Base-by-base conservation (phyloP, 1,140 invertebrate species). In the Grapholita molesta region DNA sequence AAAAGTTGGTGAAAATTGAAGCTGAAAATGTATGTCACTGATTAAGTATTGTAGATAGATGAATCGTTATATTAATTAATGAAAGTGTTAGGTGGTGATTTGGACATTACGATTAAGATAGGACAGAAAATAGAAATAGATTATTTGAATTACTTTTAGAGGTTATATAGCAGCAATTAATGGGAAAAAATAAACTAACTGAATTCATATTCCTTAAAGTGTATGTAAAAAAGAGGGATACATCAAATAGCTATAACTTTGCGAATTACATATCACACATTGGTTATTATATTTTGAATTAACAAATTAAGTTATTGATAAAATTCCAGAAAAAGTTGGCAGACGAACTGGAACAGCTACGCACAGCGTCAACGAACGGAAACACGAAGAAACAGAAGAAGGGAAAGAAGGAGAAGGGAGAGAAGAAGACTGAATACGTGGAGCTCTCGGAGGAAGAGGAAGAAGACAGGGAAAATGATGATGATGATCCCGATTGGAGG, bases 401-500 rank as follows among this genome's bases (percentile, higher is more conserved):
- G 11, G 9, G 21, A 24, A 86, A 84, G 70, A 86, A 86, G 35
- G 70, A 80, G 66, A 65, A 30, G n/a, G 18, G 71, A 33, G 79
- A 80, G 6, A 87, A 82, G 65, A 85, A 79, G 57, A 68, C 76
- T 61, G 89, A 78, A 72, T 85, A 85, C 35, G 68, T 75, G n/a
- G 88, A 82, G n/a, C 75, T 77, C 0, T 83, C 82, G 21, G 84
- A 86, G 38, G 91, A 93, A 3, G 86, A 86, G 30, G 83, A 90
- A 0, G 85, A 89, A 12, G 83, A 86, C 0, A 71, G 80, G n/a
- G 83, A 92, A 11, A 93, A 94, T 68, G 84, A 76, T 0, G 84
- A 92, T 2, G 93, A 94, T 42, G 95, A 96, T 87, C 95, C 95
- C 0, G 95, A 96, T 79, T 96, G 95, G 95, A 88, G 76, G 15